These are phyloP conservation scores for Caenorhabditis virilis DNA, from an alignment of 2,888 invertebrate species.

Conservation along the genomic window DNA sequence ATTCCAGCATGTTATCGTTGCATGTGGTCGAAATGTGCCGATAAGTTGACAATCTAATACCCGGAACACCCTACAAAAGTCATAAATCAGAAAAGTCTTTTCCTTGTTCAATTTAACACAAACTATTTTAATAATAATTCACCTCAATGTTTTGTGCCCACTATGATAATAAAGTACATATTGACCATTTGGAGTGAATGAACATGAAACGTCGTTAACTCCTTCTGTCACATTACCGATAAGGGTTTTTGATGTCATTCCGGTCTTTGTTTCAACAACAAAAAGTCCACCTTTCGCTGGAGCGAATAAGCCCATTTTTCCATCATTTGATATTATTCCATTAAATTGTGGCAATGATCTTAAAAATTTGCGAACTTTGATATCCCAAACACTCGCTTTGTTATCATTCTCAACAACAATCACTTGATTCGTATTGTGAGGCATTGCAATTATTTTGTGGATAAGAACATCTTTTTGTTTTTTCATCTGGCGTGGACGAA, in stretches of 20 bases:
- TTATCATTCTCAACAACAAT: slow-evolving; percentile 61
- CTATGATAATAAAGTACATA: slow-evolving; percentile 96
- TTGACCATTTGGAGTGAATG: slow-evolving; percentile 89
- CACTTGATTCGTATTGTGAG: slow-evolving; percentile 51
- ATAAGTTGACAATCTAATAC: slow-evolving; percentile 86
- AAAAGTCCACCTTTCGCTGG: slow-evolving; percentile 90
- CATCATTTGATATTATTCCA: slow-evolving; percentile 71
- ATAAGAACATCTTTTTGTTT: slow-evolving; percentile 60
- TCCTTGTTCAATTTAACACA: neutral
- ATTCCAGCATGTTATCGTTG: slow-evolving; percentile 60
- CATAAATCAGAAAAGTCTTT: no score
- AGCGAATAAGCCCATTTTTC: slow-evolving; percentile 86
- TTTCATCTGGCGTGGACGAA: slow-evolving; percentile 56
- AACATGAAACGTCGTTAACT: slow-evolving; percentile 91
- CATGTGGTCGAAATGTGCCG: slow-evolving; percentile 80
- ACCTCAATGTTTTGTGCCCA: slow-evolving; percentile 86
- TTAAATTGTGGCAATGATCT: slow-evolving; percentile 56
- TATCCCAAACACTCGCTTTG: slow-evolving; percentile 59
- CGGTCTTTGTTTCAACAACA: slow-evolving; percentile 84
- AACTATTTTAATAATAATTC: neutral
- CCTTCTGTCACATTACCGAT: slow-evolving; percentile 90
- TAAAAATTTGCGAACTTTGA: slow-evolving; percentile 45
- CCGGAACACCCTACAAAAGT: slow-evolving; percentile 78
- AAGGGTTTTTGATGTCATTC: slow-evolving; percentile 84
- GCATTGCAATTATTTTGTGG: slow-evolving; percentile 50